These are phyloP conservation scores for Gorsachius magnificus DNA, from an alignment of 2,797 vertebrate species.

Conservation along the genomic window DNA sequence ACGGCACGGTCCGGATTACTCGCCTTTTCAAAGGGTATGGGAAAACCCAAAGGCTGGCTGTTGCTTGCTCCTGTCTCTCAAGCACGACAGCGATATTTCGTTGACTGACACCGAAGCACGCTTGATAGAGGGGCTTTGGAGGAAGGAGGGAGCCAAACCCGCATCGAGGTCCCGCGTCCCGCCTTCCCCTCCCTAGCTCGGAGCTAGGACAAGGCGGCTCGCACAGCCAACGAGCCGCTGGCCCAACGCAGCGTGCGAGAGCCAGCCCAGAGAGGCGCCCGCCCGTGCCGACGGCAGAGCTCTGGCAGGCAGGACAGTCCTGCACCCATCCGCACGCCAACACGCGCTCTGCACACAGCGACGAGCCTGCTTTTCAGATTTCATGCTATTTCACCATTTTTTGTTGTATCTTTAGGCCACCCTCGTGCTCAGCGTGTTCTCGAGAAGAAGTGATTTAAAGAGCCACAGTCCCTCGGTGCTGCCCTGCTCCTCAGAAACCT, in stretches of 20 bases:
- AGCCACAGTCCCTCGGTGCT: not conserved
- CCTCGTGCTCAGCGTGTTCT: not conserved
- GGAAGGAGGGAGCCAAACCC: not conserved
- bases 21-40: not conserved
- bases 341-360: not conserved
- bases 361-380: not conserved
- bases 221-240: too few relatives aligned
- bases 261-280: not conserved
- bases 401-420: not conserved
- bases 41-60: not conserved
- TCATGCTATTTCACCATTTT: not conserved
- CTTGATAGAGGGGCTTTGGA: too few relatives aligned
- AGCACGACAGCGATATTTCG: rapidly evolving
- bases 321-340: not conserved
- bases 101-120: rapidly evolving
- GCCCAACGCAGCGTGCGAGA: not conserved
- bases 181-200: not conserved
- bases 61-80: not conserved
- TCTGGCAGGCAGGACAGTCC: not conserved
- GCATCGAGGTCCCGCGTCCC: not conserved
- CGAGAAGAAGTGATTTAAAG: not conserved
- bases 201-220: too few relatives aligned
- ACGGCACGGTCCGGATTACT: not conserved
- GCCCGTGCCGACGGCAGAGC: rapidly evolving
- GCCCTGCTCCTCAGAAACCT: not conserved